A percentile compares a stretch with the other conserved stretches of the same genome.
Conservation (phyloP, 1,140 invertebrate genomes). For the Drosophila pachea region DNA sequence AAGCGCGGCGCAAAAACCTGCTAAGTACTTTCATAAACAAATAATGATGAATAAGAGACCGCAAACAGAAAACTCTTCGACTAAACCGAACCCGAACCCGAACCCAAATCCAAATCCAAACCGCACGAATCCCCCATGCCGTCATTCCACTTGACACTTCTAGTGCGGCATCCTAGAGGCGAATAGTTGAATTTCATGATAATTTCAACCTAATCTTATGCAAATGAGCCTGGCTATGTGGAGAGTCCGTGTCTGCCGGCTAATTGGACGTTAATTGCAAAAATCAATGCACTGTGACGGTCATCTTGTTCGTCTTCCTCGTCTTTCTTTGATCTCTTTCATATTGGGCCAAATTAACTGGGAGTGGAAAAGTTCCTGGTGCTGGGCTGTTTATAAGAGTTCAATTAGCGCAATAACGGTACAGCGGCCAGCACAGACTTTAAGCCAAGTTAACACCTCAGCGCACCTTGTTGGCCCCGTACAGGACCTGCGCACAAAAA, state of each 20-base stretch:
- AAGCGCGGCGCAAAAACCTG: constrained; percentile 44
- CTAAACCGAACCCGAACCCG: background rate
- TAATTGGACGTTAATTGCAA: constrained; percentile 69
- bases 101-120: background rate
- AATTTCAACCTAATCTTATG: constrained; percentile 17
- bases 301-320: too few species aligned
- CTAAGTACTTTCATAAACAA: constrained; percentile 74
- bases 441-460: constrained; percentile 68
- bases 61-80: background rate
- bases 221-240: constrained; percentile 20
- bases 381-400: constrained; percentile 58
- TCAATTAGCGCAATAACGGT: constrained; percentile 68
- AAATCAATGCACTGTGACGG: constrained; percentile 52
- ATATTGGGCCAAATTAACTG: constrained; percentile 47
- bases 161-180: constrained; percentile 34
- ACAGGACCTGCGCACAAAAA: constrained; percentile 42
- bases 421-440: constrained; percentile 30
- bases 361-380: background rate
- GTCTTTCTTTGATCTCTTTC: too few species aligned
- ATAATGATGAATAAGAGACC: constrained; percentile 51
- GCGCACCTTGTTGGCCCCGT: constrained; percentile 23
- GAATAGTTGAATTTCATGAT: constrained; percentile 3
- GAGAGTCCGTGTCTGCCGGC: constrained; percentile 7
- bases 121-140: background rate
- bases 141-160: constrained; percentile 64